phyloP scores from a whole-genome alignment of 2,797 vertebrate genomes.

The Garrulus glandarius region DNA sequence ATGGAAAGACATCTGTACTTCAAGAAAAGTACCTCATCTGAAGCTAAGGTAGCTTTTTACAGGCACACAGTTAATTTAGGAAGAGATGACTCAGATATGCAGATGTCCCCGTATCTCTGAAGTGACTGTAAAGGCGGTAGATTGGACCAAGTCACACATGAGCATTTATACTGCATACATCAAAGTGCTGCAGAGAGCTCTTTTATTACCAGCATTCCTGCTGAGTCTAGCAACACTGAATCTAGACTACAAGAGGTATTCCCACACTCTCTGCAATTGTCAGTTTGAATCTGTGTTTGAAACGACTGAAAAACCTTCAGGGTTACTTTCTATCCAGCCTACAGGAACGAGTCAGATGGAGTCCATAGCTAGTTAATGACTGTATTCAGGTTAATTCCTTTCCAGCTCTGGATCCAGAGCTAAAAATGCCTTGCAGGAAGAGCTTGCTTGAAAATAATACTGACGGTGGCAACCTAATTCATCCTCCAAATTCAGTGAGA shows the following conservation, averaged over 20 bases:
- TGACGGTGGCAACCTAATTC: background rate
- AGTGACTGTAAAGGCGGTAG: background rate
- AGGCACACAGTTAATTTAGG: background rate
- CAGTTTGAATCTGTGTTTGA: background rate
- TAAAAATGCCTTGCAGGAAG: background rate
- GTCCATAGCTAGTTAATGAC: background rate
- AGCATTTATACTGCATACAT: background rate
- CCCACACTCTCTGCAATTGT: background rate
- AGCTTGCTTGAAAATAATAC: background rate
- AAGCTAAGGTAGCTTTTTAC: background rate
- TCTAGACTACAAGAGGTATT: background rate
- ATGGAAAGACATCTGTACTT: background rate
- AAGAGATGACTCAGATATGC: background rate
- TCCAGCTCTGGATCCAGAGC: background rate
- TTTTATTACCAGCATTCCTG: background rate
- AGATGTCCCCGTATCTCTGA: background rate
- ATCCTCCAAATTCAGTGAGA: background rate
- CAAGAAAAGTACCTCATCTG: background rate
- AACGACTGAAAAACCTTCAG: background rate
- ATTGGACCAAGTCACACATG: background rate
- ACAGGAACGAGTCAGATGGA: background rate
- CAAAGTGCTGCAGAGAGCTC: background rate
- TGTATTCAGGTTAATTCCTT: background rate
- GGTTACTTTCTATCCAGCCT: background rate
- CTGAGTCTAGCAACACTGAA: background rate